Conservation (phyloP, 2,797 vertebrate species). For the Sebastolobus altivelis region DNA sequence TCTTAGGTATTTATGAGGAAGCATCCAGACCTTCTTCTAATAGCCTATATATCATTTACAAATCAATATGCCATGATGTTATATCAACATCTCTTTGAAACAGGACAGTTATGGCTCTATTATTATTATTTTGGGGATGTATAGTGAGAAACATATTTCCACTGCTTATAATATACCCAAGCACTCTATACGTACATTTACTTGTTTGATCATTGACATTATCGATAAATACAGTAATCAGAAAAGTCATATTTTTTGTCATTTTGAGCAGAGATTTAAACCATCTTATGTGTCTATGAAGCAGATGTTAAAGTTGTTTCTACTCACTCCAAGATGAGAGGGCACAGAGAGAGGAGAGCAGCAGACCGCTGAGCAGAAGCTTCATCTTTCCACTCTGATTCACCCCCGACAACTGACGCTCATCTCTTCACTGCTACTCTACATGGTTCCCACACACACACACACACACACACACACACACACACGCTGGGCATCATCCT, state of each 20-base stretch:
- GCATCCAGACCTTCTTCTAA: too few relatives aligned
- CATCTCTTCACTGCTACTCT: not conserved
- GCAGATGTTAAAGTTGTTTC: not conserved
- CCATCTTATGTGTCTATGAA: not conserved
- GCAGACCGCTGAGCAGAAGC: constrained; percentile 50
- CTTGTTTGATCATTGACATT: not conserved
- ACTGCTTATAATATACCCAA: too few relatives aligned
- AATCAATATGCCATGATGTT: too few relatives aligned
- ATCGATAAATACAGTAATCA: not conserved
- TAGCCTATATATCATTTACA: too few relatives aligned
- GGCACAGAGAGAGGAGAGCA: constrained; percentile 45
- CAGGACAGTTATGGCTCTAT: too few relatives aligned
- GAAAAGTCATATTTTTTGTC: not conserved
- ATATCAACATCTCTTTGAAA: too few relatives aligned
- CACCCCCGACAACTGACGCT: not conserved
- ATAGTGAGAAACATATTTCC: too few relatives aligned
- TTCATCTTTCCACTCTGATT: constrained; percentile 61
- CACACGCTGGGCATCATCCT: not conserved
- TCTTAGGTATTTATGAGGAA: too few relatives aligned
- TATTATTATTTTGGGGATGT: too few relatives aligned
- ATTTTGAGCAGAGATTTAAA: not conserved
- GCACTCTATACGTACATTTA: not conserved
- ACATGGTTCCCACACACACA: constrained; percentile 2
- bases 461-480: not conserved
- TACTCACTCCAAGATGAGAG: constrained; percentile 70